Conservation (phyloP, 2,797 vertebrate species). For the Gymnoscopelus microlampas region DNA sequence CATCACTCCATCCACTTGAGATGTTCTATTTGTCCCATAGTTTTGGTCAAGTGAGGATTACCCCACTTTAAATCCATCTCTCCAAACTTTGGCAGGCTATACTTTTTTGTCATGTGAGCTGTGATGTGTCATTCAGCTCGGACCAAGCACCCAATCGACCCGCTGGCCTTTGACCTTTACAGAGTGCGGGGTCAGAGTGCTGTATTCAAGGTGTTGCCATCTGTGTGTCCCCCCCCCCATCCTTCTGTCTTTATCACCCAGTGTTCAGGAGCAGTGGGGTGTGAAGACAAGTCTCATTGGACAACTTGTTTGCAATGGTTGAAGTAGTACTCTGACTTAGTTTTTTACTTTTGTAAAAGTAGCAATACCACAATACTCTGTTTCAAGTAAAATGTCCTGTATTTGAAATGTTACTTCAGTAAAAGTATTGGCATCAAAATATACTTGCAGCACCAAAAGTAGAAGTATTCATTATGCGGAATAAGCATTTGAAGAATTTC, state of each 20-base stretch:
- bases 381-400: no score
- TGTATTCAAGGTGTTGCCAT: slow-evolving; percentile 79
- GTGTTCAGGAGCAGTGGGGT: slow-evolving; percentile 55
- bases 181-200: slow-evolving; percentile 64
- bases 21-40: slow-evolving; percentile 30
- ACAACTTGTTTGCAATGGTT: slow-evolving; percentile 23
- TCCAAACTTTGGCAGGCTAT: slow-evolving; percentile 47
- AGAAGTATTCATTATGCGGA: background rate
- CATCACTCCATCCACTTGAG: slow-evolving; percentile 15
- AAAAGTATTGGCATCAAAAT: background rate
- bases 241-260: slow-evolving; percentile 53
- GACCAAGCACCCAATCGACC: slow-evolving; percentile 69
- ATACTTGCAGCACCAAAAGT: background rate
- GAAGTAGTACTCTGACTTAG: background rate
- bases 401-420: no score
- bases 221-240: slow-evolving; percentile 71
- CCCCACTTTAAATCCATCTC: slow-evolving; percentile 37
- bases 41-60: slow-evolving; percentile 63
- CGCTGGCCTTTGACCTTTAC: slow-evolving; percentile 71
- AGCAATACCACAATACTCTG: no score
- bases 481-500: no score
- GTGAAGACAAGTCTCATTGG: slow-evolving; percentile 38
- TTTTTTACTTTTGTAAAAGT: background rate
- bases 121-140: slow-evolving; percentile 68
- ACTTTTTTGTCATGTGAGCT: slow-evolving; percentile 63